Conservation (phyloP, 2,888 invertebrate species). For the Subacronicta megacephala region DNA sequence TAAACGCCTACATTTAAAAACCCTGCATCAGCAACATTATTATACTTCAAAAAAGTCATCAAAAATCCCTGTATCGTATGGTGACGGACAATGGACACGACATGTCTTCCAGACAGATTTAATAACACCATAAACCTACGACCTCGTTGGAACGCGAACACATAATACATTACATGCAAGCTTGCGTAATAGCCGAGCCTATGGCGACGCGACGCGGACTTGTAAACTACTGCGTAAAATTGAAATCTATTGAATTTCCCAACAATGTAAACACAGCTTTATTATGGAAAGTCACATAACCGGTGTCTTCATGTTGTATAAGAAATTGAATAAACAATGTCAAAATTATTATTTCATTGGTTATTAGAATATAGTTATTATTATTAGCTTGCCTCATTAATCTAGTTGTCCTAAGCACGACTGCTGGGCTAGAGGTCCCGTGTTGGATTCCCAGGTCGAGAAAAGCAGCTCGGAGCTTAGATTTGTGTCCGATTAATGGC, state of each 20-base stretch:
- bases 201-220: no score
- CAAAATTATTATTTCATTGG: no score
- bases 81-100: conserved; percentile 30
- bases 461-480: no score
- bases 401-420: no score
- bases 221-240: conserved; percentile 20
- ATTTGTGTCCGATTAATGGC: no score
- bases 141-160: conserved; percentile 45
- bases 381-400: no score
- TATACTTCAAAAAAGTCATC: no score
- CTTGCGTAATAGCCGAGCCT: conserved; percentile 47
- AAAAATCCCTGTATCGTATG: not conserved
- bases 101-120: conserved; percentile 34
- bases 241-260: conserved; percentile 23
- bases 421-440: no score
- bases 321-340: not conserved
- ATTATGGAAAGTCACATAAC: conserved; percentile 16
- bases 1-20: no score
- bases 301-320: conserved; percentile 4
- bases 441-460: no score
- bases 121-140: conserved; percentile 40
- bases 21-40: no score
- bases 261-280: conserved; percentile 35
- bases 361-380: no score
- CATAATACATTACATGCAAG: conserved; percentile 27